A percentile compares a stretch with the other conserved stretches of the same genome.
phyloP scores from a whole-genome alignment of 2,888 invertebrate species.

The Galeruca laticollis region DNA sequence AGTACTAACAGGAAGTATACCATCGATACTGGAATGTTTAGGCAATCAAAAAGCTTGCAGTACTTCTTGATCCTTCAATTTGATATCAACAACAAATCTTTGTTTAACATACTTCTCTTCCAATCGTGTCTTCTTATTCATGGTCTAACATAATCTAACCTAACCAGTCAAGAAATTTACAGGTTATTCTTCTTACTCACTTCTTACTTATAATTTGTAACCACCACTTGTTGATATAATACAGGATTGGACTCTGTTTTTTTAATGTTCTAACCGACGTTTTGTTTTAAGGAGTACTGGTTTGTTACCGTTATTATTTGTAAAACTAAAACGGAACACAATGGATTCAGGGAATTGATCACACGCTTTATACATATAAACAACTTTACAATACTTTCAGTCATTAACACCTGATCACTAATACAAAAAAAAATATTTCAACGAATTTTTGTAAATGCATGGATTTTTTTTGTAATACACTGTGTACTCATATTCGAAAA shows the following conservation, averaged over 20 bases:
- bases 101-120: too few relatives aligned
- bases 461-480: slow-evolving; percentile 63
- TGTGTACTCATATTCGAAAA: slow-evolving; percentile 58
- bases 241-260: too few relatives aligned
- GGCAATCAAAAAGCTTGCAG: too few relatives aligned
- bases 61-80: too few relatives aligned
- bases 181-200: too few relatives aligned
- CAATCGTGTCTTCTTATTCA: neutral
- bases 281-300: too few relatives aligned
- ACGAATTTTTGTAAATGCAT: slow-evolving; percentile 52
- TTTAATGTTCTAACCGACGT: too few relatives aligned
- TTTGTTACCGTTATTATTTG: slow-evolving; percentile 1
- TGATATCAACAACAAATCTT: neutral
- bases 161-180: too few relatives aligned
- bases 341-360: slow-evolving; percentile 51
- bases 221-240: too few relatives aligned
- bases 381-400: slow-evolving; percentile 40
- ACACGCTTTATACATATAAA: slow-evolving; percentile 46
- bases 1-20: too few relatives aligned
- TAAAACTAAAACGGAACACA: slow-evolving; percentile 37
- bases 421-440: slow-evolving; percentile 37
- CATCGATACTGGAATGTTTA: too few relatives aligned
- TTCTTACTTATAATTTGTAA: too few relatives aligned
- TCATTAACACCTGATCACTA: slow-evolving; percentile 50
- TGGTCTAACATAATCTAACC: neutral